Percentiles rank a stretch among this genome's conserved stretches.
Evolutionary conservation across 2,888 invertebrate genomes (phyloP).

Genomic region (Oscheius sp.): DNA sequence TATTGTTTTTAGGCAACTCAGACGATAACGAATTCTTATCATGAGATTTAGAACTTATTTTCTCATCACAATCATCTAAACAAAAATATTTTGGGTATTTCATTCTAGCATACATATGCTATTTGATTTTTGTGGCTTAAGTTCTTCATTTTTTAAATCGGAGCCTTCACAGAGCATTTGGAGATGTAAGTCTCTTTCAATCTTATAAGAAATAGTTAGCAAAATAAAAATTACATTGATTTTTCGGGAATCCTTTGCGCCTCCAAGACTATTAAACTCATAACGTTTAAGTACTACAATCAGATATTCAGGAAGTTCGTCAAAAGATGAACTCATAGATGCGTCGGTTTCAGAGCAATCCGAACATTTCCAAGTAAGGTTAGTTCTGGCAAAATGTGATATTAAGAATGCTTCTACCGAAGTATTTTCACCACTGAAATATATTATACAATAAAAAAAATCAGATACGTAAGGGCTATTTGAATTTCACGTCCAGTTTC

Average conservation of each 20-base stretch:
- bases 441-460: not conserved
- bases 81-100: not conserved
- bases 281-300: slow-evolving; percentile 21
- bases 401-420: not conserved
- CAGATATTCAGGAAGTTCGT: slow-evolving; percentile 7
- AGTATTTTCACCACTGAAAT: not conserved
- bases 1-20: no score
- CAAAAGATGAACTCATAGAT: not conserved
- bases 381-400: not conserved
- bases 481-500: not conserved
- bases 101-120: not conserved
- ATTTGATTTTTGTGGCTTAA: not conserved
- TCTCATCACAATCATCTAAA: not conserved
- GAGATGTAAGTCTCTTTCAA: slow-evolving; percentile 6
- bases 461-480: not conserved
- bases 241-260: not conserved
- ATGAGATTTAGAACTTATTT: no score
- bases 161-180: slow-evolving; percentile 1
- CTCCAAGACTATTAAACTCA: not conserved
- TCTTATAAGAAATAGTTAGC: not conserved
- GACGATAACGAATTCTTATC: no score
- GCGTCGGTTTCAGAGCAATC: not conserved
- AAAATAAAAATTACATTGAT: not conserved
- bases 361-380: slow-evolving; percentile 5
- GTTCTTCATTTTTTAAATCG: not conserved